Base-by-base conservation (phyloP, 1,140 invertebrate genomes). In the Amyelois transitella region DNA sequence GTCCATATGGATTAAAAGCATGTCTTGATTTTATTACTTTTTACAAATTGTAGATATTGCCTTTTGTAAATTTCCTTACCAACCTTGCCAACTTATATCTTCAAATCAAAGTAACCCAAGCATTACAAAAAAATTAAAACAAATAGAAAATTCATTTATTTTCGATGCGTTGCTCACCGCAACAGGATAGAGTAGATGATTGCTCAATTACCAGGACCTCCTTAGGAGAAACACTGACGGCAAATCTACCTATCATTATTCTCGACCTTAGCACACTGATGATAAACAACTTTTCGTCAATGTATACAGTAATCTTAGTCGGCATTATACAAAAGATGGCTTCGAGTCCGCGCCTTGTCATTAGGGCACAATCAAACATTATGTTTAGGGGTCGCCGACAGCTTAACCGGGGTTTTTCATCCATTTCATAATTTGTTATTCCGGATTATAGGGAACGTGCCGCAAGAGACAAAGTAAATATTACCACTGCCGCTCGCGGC, bases 161-260 rank as follows among this genome's bases (percentile, higher is more conserved):
- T 78, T 72, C 69, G 58, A 80, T 78, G 76, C 79, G 75, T 74
- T 72, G 81, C 77, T 84, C 71, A 87, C 84, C 84, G 72, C 84
- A 86, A 79, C 64, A 64, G 72, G 63, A 77, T 87, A 84, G 84
- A 85, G 76, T 72, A 86, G 82, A 86, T 81, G 79, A 87, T 87
- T 87, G 84, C 82, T 87, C 84, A 86, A 87, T 87, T 86, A 87
- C 75, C 67, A 77, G 76, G 84, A 87, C 84, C 84, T 87, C 84
- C 84, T 87, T 87, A 86, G 84, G 84, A 72, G 84, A 81, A 67
- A 63, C 63, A 70, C 63, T 72, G 70, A 64, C 66, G 71, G 60
- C 51, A 28, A 17, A 21, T 43, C 47, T 43, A 19, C 18, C 48
- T n/a, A 14, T 14, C 17, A 3, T 62, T 38, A 74, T 60, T 72